phyloP scores from a whole-genome alignment of 2,113 vertebrate species.

The Uria lomvia region DNA sequence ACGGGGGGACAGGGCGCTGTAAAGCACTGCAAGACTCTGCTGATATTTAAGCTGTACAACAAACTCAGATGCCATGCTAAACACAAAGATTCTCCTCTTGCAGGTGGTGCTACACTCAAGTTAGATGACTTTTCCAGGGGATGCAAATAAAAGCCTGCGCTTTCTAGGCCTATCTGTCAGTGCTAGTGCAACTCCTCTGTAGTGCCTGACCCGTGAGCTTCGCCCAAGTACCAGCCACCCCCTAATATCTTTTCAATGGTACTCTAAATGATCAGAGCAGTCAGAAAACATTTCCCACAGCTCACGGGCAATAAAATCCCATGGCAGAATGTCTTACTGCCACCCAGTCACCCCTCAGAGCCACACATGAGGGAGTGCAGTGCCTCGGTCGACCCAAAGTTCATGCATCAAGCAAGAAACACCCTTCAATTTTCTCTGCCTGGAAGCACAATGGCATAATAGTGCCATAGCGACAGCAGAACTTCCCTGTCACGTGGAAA shows the following conservation, averaged over 20 bases:
- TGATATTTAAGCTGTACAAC: background rate
- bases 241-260: background rate
- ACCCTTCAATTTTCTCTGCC: background rate
- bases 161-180: background rate
- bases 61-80: background rate
- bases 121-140: background rate
- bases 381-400: background rate
- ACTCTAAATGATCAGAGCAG: background rate
- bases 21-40: background rate
- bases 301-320: background rate
- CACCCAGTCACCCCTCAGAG: background rate
- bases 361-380: rapidly evolving
- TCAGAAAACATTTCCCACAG: background rate
- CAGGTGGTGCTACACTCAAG: background rate
- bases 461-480: background rate
- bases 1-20: background rate
- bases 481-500: background rate
- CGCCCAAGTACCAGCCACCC: background rate
- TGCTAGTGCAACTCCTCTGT: background rate
- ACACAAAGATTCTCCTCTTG: background rate
- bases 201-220: background rate
- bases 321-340: background rate
- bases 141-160: background rate
- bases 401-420: background rate
- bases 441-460: background rate